Conservation (phyloP, 2,797 vertebrate genomes). For the Pipistrellus nathusii region DNA sequence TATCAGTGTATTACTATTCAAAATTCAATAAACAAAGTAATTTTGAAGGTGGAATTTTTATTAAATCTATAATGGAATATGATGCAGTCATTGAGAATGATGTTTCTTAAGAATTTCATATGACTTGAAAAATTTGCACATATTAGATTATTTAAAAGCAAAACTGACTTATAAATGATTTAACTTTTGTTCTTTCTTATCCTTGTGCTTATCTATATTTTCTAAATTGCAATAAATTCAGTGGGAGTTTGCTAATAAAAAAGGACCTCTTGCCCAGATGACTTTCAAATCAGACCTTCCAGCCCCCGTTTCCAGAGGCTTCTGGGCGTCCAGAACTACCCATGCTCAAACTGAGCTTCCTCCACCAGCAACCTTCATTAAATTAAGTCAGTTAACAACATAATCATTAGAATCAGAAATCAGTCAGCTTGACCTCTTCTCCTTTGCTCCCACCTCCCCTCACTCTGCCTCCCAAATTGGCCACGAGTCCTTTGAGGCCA, state of each 20-base stretch:
- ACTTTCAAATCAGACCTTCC: slow-evolving; percentile 4
- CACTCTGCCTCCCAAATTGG: background rate
- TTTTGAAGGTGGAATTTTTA: background rate
- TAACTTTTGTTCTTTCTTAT: slow-evolving; percentile 24
- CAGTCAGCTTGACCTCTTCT: background rate
- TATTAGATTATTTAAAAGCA: background rate
- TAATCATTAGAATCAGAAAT: background rate
- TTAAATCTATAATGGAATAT: slow-evolving; percentile 1
- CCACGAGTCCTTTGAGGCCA: background rate
- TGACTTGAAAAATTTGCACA: background rate
- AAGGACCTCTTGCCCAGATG: background rate
- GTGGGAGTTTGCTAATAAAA: slow-evolving; percentile 36
- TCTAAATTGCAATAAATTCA: slow-evolving; percentile 41
- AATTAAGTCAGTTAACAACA: background rate
- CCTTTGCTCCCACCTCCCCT: background rate
- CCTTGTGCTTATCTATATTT: background rate
- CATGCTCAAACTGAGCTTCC: background rate
- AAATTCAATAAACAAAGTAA: slow-evolving; percentile 17
- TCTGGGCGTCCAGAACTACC: background rate
- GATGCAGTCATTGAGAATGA: background rate
- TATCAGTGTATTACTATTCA: background rate
- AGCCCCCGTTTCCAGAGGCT: background rate
- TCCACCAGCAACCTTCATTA: background rate
- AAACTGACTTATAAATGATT: slow-evolving; percentile 15
- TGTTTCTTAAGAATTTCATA: background rate